Conservation (phyloP, 2,888 invertebrate species). For the Amiota minor region DNA sequence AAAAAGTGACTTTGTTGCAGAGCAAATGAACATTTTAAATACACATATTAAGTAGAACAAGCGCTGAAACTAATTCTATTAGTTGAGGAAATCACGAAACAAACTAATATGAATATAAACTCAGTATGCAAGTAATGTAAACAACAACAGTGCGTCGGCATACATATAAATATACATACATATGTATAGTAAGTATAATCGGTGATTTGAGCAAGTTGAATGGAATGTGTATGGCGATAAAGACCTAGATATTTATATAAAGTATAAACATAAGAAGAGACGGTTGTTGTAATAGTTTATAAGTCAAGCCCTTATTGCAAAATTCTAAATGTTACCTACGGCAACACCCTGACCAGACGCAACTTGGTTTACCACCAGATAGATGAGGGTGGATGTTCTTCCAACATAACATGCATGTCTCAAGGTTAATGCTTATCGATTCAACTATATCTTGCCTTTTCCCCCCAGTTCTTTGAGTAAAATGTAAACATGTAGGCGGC, state of each 20-base stretch:
- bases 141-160: background rate
- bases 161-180: too few relatives aligned
- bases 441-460: constrained; percentile 16
- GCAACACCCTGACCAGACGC: background rate
- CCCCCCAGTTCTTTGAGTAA: background rate
- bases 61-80: too few relatives aligned
- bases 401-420: background rate
- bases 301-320: background rate
- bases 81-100: background rate
- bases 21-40: too few relatives aligned
- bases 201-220: background rate
- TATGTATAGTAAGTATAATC: background rate
- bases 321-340: background rate
- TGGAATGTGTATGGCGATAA: constrained; percentile 10
- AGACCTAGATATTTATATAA: background rate
- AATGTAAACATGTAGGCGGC: constrained; percentile 3
- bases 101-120: background rate
- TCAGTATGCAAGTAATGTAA: background rate
- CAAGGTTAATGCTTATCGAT: constrained; percentile 54
- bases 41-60: too few relatives aligned
- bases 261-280: constrained; percentile 1
- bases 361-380: background rate
- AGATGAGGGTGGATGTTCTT: background rate
- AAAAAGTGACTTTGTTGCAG: too few relatives aligned
- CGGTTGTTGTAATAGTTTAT: background rate